A percentile compares a stretch with the other conserved stretches of the same genome.
phyloP scores from a whole-genome alignment of 2,113 vertebrate species.

The Pachyramphus minor region DNA sequence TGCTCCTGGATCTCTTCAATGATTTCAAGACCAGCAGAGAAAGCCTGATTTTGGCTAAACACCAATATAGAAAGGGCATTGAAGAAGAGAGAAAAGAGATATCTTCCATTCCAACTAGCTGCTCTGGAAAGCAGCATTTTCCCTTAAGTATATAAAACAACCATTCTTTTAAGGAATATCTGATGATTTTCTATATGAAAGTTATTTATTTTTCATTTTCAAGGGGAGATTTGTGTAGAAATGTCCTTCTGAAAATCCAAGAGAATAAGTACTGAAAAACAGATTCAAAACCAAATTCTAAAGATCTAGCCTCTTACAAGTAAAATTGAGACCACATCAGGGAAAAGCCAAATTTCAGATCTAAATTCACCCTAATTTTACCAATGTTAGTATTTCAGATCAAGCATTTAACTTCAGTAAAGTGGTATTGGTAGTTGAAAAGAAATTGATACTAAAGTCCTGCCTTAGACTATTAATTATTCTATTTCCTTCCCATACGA shows the following conservation, averaged over 20 bases:
- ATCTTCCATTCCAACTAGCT: background rate
- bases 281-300: background rate
- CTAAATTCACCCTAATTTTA: background rate
- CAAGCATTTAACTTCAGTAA: background rate
- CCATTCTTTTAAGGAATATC: background rate
- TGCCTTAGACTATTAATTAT: background rate
- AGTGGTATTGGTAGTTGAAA: background rate
- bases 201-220: background rate
- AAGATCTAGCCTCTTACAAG: background rate
- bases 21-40: background rate
- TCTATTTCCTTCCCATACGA: background rate
- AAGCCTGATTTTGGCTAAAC: background rate
- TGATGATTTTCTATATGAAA: background rate
- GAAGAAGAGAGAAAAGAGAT: background rate
- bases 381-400: background rate
- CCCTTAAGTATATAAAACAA: background rate
- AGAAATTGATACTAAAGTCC: background rate
- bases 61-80: accelerated
- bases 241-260: background rate
- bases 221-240: background rate
- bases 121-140: background rate
- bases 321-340: background rate
- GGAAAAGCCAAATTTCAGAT: background rate
- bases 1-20: background rate
- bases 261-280: background rate